Conservation (phyloP, 2,797 vertebrate genomes). For the Pangasius larnaudii region DNA sequence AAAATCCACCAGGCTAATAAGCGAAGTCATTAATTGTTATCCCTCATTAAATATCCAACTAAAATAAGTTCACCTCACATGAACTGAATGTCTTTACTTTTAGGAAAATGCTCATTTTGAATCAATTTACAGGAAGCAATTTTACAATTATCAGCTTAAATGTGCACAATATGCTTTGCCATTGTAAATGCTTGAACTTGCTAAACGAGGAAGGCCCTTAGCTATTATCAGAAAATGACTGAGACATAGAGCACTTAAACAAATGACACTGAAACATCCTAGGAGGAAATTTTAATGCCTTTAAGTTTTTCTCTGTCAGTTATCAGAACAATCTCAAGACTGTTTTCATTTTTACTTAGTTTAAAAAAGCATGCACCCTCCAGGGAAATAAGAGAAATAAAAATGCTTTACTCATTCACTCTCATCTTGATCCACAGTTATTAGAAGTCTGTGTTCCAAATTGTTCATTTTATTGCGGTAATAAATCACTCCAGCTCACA, state of each 20-base stretch:
- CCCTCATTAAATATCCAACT: background rate
- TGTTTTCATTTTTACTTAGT: background rate
- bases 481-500: conserved; percentile 73
- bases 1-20: background rate
- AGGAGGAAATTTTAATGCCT: background rate
- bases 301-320: background rate
- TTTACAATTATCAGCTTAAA: background rate
- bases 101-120: background rate
- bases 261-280: conserved; percentile 20
- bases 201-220: background rate
- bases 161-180: background rate
- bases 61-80: background rate
- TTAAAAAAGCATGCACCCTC: background rate
- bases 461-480: conserved; percentile 75
- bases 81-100: background rate
- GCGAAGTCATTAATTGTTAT: background rate
- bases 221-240: background rate
- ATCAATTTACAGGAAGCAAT: background rate
- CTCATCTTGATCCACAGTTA: conserved; percentile 64
- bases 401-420: conserved; percentile 52
- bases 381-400: background rate
- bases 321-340: background rate
- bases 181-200: background rate
- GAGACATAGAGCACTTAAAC: conserved; percentile 18
- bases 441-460: conserved; percentile 68